phyloP scores from a whole-genome alignment of 23 tunicate genomes.

The Clavelina lepadiformis region DNA sequence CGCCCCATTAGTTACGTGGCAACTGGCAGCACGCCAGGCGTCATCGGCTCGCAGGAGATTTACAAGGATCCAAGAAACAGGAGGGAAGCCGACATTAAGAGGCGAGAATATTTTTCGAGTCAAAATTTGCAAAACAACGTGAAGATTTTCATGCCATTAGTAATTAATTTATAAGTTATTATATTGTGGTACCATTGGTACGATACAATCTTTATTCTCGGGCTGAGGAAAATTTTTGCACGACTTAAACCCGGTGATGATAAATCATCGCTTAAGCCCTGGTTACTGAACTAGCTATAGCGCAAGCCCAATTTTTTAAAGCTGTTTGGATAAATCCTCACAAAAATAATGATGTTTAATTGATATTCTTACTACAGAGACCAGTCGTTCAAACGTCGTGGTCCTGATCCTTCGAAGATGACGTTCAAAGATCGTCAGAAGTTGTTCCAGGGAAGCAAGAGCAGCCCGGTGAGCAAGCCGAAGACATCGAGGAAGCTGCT shows the following conservation, averaged over 20 bases:
- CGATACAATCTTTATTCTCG: no score
- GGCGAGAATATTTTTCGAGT: constrained; percentile 28
- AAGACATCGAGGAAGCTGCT: constrained; percentile 60
- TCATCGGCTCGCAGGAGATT: constrained; percentile 90
- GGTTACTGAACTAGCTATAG: no score
- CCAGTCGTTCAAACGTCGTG: constrained; percentile 54
- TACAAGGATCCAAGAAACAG: constrained; percentile 85
- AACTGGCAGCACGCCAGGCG: constrained; percentile 49
- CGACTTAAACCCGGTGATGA: no score
- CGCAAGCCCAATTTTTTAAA: no score
- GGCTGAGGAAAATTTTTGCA: no score
- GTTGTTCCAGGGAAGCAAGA: constrained; percentile 55
- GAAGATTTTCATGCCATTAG: no score
- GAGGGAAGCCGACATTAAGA: constrained; percentile 46
- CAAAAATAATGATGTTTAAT: no score
- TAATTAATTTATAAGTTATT: no score
- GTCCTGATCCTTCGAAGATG: constrained; percentile 78
- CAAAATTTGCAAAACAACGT: no score
- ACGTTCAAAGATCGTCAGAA: constrained; percentile 90
- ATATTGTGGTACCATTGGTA: no score
- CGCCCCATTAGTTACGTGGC: constrained; percentile 58
- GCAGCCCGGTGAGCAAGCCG: constrained; percentile 67
- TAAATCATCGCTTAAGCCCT: no score
- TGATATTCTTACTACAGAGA: constrained; percentile 44
- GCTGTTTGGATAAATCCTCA: no score